Base-by-base conservation (phyloP, 2,797 vertebrate genomes). In the Pipistrellus kuhlii region DNA sequence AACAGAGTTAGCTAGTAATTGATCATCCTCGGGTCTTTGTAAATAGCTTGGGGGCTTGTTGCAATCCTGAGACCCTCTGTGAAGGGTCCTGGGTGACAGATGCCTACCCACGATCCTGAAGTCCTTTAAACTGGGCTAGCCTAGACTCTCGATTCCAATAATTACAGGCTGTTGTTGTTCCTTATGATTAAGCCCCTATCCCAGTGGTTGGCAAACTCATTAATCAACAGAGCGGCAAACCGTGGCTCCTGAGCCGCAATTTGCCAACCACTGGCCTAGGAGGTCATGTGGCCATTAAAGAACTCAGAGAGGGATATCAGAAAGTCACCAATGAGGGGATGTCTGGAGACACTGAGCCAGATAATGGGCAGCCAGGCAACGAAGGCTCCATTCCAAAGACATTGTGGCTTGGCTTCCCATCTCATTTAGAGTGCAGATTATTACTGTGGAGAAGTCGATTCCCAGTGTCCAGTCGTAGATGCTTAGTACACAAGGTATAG, bases 401-500 rank as follows among this genome's bases (percentile, higher is more conserved):
- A 4, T 1, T 32, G 38, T 72, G 32, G 35, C 59, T 71, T 77
- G 44, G 59, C 55, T 32, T 81, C 55, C 25, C 3, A 10, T 92
- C 94, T 84, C 41, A 77, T n/a, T 78, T 80, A 90, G 17, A 78
- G 78, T 9, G 20, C 18, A 51, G 41, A n/a, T 8, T n/a, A 17
- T 69, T 73, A 53, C 71, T 38, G 66, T 57, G 78, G 59, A 66
- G 53, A 83, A 88, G 64, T 76, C 48, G 46, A 7, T 85, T 93
- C 69, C 72, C 62, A 23, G 17, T 77, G 62, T 93, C 62, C 38
- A 68, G 3, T 51, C 66, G 76, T 46, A 94, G 92, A 84, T 78
- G 57, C 12, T 85, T 64, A 27, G 23, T 87, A 64, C 20, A 55
- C 62, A 86, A 91, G 88, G 66, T 35, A 71, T 62, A 95, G 55